Percentiles rank a stretch among this genome's conserved stretches.
Conservation (phyloP, 2,888 invertebrate genomes). For the Dusona sp. region DNA sequence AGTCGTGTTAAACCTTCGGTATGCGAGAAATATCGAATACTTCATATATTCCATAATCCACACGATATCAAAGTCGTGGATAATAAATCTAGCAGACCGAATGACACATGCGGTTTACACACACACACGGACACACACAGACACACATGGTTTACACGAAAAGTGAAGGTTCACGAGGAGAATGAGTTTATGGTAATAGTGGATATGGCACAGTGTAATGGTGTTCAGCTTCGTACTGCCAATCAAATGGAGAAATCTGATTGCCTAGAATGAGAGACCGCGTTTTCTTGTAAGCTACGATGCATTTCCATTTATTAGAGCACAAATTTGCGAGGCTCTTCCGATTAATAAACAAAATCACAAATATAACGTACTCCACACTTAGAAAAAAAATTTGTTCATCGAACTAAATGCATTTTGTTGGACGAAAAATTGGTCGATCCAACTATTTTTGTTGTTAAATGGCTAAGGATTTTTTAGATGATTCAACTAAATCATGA, state of each 20-base stretch:
- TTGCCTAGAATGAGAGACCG: conserved; percentile 5
- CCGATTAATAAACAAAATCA: neutral
- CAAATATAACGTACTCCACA: neutral
- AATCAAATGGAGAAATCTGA: conserved; percentile 36
- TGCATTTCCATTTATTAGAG: conserved; percentile 1
- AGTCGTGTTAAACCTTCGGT: neutral
- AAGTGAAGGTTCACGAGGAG: conserved; percentile 10
- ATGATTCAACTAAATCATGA: too few relatives aligned
- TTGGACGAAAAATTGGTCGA: too few relatives aligned
- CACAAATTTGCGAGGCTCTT: neutral
- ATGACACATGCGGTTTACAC: neutral
- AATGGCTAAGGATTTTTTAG: too few relatives aligned
- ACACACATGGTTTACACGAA: neutral
- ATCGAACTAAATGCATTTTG: too few relatives aligned
- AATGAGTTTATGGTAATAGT: conserved; percentile 18
- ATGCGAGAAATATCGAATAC: neutral
- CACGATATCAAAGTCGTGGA: conserved; percentile 9
- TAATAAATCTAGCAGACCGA: conserved; percentile 7
- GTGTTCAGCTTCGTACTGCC: neutral
- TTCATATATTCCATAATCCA: neutral
- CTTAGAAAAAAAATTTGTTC: too few relatives aligned
- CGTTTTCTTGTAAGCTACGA: neutral
- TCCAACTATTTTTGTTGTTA: too few relatives aligned
- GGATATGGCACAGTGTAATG: conserved; percentile 5
- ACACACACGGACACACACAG: neutral